Evolutionary conservation across 2,797 vertebrate genomes (phyloP).

Genomic region (Alectoris magna): DNA sequence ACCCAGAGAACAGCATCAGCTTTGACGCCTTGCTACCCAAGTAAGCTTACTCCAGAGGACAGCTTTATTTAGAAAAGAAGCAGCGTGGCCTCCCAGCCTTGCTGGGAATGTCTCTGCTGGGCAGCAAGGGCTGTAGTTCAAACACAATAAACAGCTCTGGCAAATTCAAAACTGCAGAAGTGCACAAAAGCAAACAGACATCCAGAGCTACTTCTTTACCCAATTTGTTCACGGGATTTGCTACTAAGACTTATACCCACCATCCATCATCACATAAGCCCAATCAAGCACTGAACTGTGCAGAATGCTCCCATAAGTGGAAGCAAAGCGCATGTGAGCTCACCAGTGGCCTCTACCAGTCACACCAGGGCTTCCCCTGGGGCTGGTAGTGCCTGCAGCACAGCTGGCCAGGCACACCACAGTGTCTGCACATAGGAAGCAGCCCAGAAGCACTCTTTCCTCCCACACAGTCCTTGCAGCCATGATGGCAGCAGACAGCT

Average conservation of each 20-base stretch:
- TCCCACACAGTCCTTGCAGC: neutral
- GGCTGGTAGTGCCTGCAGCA: neutral
- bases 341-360: neutral
- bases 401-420: neutral
- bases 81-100: neutral
- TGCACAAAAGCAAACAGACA: neutral
- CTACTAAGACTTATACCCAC: neutral
- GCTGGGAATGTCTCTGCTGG: neutral
- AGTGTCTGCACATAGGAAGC: neutral
- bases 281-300: neutral
- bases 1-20: neutral
- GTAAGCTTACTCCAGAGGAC: neutral
- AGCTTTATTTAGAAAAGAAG: neutral
- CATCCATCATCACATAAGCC: neutral
- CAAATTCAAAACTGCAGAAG: neutral
- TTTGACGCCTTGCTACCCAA: neutral
- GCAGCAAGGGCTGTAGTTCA: neutral
- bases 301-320: neutral
- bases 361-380: neutral
- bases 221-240: neutral
- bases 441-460: neutral
- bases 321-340: neutral
- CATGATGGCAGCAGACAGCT: conserved; percentile 10
- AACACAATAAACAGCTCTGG: neutral
- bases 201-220: neutral